Evolutionary conservation across 2,888 invertebrate genomes (phyloP), one percentile per base, ranked within the genome.

Genomic region (Oligia latruncula): DNA sequence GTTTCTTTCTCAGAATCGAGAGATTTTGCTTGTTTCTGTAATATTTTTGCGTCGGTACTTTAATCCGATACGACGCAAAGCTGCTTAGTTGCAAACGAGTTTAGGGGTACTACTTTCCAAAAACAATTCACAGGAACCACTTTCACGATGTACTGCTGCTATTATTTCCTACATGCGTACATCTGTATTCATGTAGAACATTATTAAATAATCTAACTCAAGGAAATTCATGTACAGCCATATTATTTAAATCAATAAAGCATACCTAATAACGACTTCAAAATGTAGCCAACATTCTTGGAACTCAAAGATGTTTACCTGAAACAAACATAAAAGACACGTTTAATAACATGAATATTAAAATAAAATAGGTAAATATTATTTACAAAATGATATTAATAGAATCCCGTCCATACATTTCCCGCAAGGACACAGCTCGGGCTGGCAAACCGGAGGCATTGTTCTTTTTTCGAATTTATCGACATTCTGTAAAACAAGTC

Each of bases 381-480:
- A 43, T 62, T 55, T n/a, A 20, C 13, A 64, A n/a, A 62, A 64
- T 58, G 0, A 60, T 43, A 55, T 65, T 35, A 17, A 13, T 52
- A 65, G 13, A 46, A 71, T 46, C 9, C 2, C 35, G 4, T 72
- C 1, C 13, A 9, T 46, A 46, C 35, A 82, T 82, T 79, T 71
- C 49, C 52, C 58, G 40, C 64, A 49, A 66, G 46, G 29, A 74
- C 49, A 49, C 49, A 49, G 1, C 20, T 55, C 2, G 6, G 43
- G 65, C 64, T 55, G n/a, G 60, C 17, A 40, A 74, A 66, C 64
- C 43, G 11, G 43, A 83, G 46, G 58, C 75, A 72, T 75, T 80
- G 71, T 68, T 84, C 75, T 80, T 80, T 71, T 74, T 83, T 11
- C 60, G 40, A 49, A 71, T 70, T 78, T 83, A 83, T 80, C 71